These are phyloP conservation scores for Diglossa brunneiventris DNA, from an alignment of 2,113 vertebrate species.

Conservation along the genomic window DNA sequence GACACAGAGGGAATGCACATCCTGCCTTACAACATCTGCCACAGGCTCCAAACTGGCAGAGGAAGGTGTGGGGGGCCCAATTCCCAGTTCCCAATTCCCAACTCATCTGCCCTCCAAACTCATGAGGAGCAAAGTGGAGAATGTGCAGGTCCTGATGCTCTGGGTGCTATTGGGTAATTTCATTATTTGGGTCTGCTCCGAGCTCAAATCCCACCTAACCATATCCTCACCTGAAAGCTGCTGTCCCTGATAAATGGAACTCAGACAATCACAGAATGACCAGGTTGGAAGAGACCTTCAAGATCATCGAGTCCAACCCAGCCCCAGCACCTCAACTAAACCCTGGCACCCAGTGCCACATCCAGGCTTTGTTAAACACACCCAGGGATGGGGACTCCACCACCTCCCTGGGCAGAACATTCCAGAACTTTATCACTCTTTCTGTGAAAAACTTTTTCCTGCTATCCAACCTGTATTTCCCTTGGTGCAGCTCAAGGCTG, in stretches of 20 bases:
- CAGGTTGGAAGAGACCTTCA: not conserved
- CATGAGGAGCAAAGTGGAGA: accelerated
- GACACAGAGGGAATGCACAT: not conserved
- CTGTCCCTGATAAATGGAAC: not conserved
- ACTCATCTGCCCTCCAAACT: not conserved
- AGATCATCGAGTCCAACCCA: not conserved
- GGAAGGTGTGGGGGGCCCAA: accelerated
- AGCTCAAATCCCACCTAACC: not conserved
- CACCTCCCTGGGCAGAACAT: no score
- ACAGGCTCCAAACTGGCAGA: not conserved
- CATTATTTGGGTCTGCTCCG: not conserved
- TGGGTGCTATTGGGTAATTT: not conserved
- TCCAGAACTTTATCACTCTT: not conserved
- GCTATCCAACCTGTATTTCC: not conserved
- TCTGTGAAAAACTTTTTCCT: not conserved
- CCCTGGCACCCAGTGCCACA: not conserved
- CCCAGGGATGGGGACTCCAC: not conserved
- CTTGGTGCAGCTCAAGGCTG: not conserved
- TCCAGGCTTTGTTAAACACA: not conserved
- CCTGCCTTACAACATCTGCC: not conserved
- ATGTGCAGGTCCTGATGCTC: not conserved
- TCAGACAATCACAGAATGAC: not conserved
- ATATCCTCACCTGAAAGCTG: not conserved
- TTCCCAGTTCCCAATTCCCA: not conserved
- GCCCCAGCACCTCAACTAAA: not conserved